Percentiles rank a stretch among this genome's conserved stretches.
phyloP scores from a whole-genome alignment of 2,113 vertebrate genomes.

The Bostrychus sinensis region DNA sequence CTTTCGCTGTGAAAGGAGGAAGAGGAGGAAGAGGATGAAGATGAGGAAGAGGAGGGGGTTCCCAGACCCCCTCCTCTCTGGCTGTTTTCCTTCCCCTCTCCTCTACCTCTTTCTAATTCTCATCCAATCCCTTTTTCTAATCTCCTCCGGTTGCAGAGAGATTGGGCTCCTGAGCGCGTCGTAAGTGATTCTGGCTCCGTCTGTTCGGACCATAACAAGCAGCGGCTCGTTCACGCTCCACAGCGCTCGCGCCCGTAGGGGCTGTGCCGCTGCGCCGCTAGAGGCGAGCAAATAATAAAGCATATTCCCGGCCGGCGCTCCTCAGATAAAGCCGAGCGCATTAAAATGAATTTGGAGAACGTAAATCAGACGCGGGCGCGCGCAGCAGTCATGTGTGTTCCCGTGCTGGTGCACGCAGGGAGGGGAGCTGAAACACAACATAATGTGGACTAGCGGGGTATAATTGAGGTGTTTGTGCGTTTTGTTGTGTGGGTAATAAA shows the following conservation, averaged over 20 bases:
- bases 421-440: slow-evolving; percentile 19
- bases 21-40: slow-evolving; percentile 22
- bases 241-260: slow-evolving; percentile 6
- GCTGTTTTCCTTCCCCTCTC: slow-evolving; percentile 42
- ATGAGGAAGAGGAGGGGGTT: slow-evolving; percentile 76
- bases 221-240: slow-evolving; percentile 23
- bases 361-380: slow-evolving; percentile 49
- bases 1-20: slow-evolving; percentile 62
- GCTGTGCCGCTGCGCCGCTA: slow-evolving; percentile 20
- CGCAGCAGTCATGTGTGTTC: slow-evolving; percentile 14
- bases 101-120: slow-evolving; percentile 45
- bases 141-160: slow-evolving; percentile 67
- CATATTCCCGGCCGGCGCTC: slow-evolving; percentile 58
- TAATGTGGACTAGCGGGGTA: slow-evolving; percentile 24
- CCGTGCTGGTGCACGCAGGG: neutral
- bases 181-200: slow-evolving; percentile 74
- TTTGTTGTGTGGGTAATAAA: slow-evolving; percentile 21
- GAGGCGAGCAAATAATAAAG: slow-evolving; percentile 64
- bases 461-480: slow-evolving; percentile 54
- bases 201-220: slow-evolving; percentile 60
- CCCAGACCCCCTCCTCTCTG: neutral
- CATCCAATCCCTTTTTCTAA: slow-evolving; percentile 51
- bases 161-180: slow-evolving; percentile 73
- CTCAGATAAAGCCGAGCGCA: slow-evolving; percentile 61
- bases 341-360: slow-evolving; percentile 58